phyloP scores from a whole-genome alignment of 2,113 vertebrate genomes.

The Petroica traversi region DNA sequence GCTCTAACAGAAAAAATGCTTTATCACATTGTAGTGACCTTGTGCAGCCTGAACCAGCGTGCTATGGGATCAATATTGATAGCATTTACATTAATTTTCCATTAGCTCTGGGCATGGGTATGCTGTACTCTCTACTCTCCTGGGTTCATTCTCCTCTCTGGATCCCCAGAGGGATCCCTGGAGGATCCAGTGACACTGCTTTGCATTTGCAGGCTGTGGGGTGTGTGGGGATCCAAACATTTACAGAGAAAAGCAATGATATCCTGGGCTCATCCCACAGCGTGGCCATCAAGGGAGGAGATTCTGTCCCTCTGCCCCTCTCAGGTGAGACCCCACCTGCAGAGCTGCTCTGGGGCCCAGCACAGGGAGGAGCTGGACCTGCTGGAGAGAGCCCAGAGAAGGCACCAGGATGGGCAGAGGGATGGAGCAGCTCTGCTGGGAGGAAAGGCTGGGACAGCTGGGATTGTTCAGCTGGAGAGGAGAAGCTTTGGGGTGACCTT shows the following conservation, averaged over 20 bases:
- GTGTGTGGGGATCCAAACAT: fast-evolving
- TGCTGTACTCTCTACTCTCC: neutral
- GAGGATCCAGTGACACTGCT: neutral
- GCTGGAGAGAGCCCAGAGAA: neutral
- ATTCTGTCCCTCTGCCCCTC: neutral
- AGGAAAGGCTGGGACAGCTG: neutral
- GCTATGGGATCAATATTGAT: neutral
- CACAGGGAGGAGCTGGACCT: neutral
- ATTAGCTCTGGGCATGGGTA: neutral
- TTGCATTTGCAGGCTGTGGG: neutral
- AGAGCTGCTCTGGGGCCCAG: neutral
- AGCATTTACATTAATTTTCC: neutral
- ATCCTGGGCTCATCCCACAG: neutral
- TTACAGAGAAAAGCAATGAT: neutral
- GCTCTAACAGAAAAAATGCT: neutral
- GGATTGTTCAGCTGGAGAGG: neutral
- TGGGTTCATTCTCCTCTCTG: neutral
- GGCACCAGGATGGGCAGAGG: neutral
- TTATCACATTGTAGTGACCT: neutral
- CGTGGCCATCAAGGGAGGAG: neutral
- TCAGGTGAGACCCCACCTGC: neutral
- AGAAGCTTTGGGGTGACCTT: neutral
- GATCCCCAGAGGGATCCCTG: neutral
- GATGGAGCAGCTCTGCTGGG: neutral
- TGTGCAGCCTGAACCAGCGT: neutral